Percentiles rank a stretch among this genome's conserved stretches.
These are phyloP conservation scores for Ectemnius lituratus DNA, from an alignment of 2,888 invertebrate genomes.

Conservation along the genomic window DNA sequence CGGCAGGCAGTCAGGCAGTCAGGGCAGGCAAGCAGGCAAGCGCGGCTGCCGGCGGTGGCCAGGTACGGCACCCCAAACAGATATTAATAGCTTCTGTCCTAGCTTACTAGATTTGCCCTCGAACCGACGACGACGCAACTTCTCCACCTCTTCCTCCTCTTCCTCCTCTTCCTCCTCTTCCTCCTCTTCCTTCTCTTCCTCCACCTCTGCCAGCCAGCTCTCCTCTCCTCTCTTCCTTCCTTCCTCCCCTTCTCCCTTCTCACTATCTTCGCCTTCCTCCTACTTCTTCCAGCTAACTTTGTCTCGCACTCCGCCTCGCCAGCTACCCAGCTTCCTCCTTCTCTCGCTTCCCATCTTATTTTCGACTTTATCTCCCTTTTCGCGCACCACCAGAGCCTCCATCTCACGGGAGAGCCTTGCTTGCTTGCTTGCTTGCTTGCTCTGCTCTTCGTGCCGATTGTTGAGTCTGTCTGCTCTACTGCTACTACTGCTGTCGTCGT, in stretches of 20 bases:
- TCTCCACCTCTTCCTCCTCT: conserved; percentile 12
- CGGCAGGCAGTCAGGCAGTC: conserved; percentile 6
- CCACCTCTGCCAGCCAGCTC: conserved; percentile 1
- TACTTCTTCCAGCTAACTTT: neutral
- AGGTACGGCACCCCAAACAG: conserved; percentile 77
- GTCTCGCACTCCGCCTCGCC: conserved; percentile 7
- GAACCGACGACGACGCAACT: conserved; percentile 60
- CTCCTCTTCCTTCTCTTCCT: conserved; percentile 15
- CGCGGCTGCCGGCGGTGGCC: conserved; percentile 66
- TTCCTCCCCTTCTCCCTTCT: neutral
- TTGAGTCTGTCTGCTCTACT: too few relatives aligned
- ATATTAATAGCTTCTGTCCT: conserved; percentile 77
- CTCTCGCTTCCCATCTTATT: neutral
- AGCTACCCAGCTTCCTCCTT: neutral
- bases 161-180: conserved; percentile 14
- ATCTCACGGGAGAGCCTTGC: too few relatives aligned
- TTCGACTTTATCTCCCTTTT: too few relatives aligned
- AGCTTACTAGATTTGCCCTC: conserved; percentile 75
- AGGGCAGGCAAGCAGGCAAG: too few relatives aligned
- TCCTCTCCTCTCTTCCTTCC: conserved; percentile 20
- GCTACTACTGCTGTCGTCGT: too few relatives aligned
- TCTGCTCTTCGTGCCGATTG: too few relatives aligned
- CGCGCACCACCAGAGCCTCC: too few relatives aligned
- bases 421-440: neutral
- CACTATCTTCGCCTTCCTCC: too few relatives aligned